Evolutionary conservation across 1,140 invertebrate species (phyloP), one percentile per base, ranked within the genome.

Genomic region (Orius insidiosus): DNA sequence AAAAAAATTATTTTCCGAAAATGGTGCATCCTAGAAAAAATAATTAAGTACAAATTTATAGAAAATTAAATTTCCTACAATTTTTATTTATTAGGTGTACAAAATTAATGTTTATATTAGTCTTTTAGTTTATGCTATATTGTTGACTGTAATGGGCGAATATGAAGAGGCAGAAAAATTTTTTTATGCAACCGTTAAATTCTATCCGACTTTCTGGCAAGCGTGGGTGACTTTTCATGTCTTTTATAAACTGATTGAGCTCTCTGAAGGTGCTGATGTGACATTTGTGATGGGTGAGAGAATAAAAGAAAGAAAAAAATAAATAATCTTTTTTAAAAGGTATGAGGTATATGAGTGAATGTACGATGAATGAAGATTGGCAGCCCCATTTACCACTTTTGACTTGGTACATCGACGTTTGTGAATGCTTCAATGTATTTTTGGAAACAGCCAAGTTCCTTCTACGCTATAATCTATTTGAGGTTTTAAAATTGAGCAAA

Each of bases 171-270:
- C 49, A 0, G 39, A 47, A 41, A 3, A 33, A 15, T 47, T 47
- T 36, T 44, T 51, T 16, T 16, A 51, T 35, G 40, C 40, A 9
- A 10, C 42, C 8, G 37, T 40, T 8, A 40, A 15, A 10, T 47
- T 51, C 18, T 31, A 51, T 14, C 49, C 49, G 11, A 32, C 6
- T 9, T 47, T 51, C n/a, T 5, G 18, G 5, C 32, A 51, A 31
- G 49, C 42, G 3, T 51, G 49, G 49, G n/a, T 51, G 9, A n/a
- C 41, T 11, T 37, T 51, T 19, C 46, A 51, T 15, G 13, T 47
- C 3, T 47, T 43, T 33, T 51, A 47, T 18, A 14, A 15, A 10
- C 14, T 37, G 15, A 35, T 55, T 0, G 50, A 37, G 19, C 41
- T 16, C 24, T 32, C 15, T 11, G 32, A 11, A 30, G 39, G 34